phyloP scores from a whole-genome alignment of 2,113 vertebrate genomes.

The Hyaena hyaena region DNA sequence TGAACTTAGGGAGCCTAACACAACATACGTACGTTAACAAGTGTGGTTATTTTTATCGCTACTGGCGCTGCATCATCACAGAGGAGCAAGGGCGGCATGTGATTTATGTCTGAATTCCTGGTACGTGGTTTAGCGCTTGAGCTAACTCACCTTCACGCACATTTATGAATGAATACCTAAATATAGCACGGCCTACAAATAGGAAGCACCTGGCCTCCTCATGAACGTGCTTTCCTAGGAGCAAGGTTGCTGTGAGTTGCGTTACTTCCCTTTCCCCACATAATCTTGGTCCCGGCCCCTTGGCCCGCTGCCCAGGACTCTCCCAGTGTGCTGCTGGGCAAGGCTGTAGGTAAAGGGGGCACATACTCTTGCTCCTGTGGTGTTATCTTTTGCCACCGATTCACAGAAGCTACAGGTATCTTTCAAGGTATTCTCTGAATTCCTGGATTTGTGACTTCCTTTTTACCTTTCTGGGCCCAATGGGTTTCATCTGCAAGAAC shows the following conservation, averaged over 20 bases:
- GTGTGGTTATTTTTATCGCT: background rate
- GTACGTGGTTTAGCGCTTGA: background rate
- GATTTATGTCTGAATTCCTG: background rate
- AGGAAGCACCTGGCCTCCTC: background rate
- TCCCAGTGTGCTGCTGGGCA: background rate
- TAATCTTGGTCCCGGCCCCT: rapidly evolving
- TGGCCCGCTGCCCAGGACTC: background rate
- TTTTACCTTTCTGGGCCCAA: background rate
- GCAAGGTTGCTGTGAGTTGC: background rate
- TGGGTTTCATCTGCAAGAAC: background rate
- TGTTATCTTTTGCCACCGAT: background rate
- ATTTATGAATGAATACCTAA: background rate
- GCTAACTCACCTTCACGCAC: background rate
- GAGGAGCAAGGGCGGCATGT: background rate
- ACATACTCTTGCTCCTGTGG: background rate
- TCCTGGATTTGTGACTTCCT: background rate
- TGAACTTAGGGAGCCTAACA: background rate
- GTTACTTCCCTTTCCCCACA: background rate
- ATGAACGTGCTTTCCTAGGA: background rate
- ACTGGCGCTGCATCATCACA: rapidly evolving
- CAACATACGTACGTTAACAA: background rate
- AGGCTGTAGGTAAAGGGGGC: rapidly evolving
- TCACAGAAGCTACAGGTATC: background rate
- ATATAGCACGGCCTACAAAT: too few relatives aligned
- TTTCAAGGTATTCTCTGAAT: background rate